These are phyloP conservation scores for Amazona guildingii DNA, from an alignment of 2,113 vertebrate species.

Conservation along the genomic window DNA sequence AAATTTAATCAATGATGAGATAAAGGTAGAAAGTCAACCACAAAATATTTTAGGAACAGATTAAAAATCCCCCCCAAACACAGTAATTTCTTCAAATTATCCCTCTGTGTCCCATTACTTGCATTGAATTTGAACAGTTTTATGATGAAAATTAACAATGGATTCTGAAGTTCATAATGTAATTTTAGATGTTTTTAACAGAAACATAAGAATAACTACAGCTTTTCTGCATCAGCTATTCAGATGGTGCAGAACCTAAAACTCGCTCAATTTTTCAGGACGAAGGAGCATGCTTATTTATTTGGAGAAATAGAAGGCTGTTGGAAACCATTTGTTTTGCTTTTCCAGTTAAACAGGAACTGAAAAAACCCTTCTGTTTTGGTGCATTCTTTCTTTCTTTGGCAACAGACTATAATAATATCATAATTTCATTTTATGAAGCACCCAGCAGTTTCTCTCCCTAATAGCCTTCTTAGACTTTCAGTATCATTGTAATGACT, in stretches of 20 bases:
- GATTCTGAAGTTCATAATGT: neutral
- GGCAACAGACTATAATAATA: constrained; percentile 26
- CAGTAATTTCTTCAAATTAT: neutral
- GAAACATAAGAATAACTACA: neutral
- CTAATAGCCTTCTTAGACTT: constrained; percentile 9
- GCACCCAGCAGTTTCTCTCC: neutral
- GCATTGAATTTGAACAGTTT: neutral
- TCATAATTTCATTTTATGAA: constrained; percentile 48
- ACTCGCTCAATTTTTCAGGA: constrained; percentile 2
- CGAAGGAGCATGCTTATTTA: neutral
- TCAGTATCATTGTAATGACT: constrained; percentile 18
- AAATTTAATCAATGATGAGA: neutral
- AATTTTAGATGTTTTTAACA: neutral
- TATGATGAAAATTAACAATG: neutral
- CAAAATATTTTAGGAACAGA: neutral
- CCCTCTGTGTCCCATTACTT: neutral
- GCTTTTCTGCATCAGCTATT: neutral
- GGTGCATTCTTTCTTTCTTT: constrained; percentile 14
- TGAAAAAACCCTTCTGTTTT: constrained; percentile 7
- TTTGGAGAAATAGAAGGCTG: constrained; percentile 15
- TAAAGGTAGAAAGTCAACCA: neutral
- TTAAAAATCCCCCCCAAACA: accelerated
- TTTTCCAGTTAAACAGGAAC: neutral
- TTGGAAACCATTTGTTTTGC: constrained; percentile 9
- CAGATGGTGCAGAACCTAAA: neutral